Evolutionary conservation across 2,113 vertebrate species (phyloP).

Genomic region (Notothenia coriiceps): DNA sequence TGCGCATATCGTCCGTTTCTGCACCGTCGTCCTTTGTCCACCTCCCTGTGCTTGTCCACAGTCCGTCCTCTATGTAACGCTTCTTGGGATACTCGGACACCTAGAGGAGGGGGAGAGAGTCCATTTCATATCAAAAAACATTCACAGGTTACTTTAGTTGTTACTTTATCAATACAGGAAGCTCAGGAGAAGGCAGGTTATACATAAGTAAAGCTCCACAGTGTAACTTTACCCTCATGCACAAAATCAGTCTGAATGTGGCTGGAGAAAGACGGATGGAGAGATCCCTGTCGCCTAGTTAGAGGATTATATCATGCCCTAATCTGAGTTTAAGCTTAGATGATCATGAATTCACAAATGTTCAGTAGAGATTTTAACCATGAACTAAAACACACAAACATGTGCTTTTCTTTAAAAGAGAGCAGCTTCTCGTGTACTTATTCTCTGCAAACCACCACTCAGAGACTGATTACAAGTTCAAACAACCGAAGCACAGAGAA

Average conservation of each 20-base stretch:
- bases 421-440: not conserved
- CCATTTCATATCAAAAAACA: not conserved
- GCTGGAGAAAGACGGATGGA: not conserved
- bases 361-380: not conserved
- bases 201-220: no score
- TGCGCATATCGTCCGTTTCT: constrained; percentile 91
- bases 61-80: constrained; percentile 84
- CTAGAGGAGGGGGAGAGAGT: constrained; percentile 76
- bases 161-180: no score
- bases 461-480: not conserved
- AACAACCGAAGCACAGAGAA: constrained; percentile 7
- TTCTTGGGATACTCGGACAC: constrained; percentile 87
- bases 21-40: constrained; percentile 88
- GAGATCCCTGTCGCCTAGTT: constrained; percentile 8
- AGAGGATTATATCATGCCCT: constrained; percentile 50
- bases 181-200: no score
- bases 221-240: not conserved
- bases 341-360: not conserved
- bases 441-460: not conserved
- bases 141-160: not conserved
- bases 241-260: not conserved
- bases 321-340: not conserved
- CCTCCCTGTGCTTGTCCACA: constrained; percentile 84
- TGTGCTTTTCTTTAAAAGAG: not conserved
- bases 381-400: not conserved